Percentiles rank a stretch among this genome's conserved stretches.
Evolutionary conservation across 1,140 invertebrate genomes (phyloP).

Genomic region (Penaeus chinensis): DNA sequence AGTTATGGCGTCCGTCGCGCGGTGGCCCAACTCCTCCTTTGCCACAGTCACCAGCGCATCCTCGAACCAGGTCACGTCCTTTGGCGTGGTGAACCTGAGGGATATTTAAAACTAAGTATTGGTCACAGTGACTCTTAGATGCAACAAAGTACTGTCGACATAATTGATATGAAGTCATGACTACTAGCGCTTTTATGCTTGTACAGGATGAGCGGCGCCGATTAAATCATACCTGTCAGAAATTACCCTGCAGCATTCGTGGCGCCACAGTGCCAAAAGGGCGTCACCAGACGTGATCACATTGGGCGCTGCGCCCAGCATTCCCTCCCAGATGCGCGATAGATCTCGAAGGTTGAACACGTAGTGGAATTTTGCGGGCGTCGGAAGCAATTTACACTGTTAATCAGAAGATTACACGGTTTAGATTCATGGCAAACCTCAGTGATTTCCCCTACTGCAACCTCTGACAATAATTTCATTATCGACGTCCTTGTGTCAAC

Average conservation of each 20-base stretch:
- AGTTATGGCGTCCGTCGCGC: constrained; percentile 78
- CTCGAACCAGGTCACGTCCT: constrained; percentile 86
- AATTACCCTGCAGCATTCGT: constrained; percentile 92
- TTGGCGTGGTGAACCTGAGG: constrained; percentile 76
- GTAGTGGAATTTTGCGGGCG: constrained; percentile 97
- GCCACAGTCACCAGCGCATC: constrained; percentile 76
- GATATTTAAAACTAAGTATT: too few species aligned
- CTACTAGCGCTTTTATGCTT: not conserved
- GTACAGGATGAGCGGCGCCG: not conserved
- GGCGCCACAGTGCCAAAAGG: constrained; percentile 92
- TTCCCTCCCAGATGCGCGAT: constrained; percentile 96
- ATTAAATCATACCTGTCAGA: constrained; percentile 77
- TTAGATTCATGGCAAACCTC: too few species aligned
- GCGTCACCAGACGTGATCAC: constrained; percentile 85
- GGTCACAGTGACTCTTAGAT: too few species aligned
- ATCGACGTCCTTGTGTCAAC: too few species aligned
- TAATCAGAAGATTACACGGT: constrained; percentile 32
- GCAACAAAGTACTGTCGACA: too few species aligned
- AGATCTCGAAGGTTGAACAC: constrained; percentile 95
- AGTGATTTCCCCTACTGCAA: too few species aligned
- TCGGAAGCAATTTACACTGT: constrained; percentile 82
- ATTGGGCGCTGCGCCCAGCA: constrained; percentile 88
- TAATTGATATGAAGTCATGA: too few species aligned
- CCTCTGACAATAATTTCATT: too few species aligned
- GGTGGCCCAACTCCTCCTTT: constrained; percentile 76